Percentiles rank a stretch among this genome's conserved stretches.
Evolutionary conservation across 2,113 vertebrate species (phyloP).

Genomic region (Irena cyanogastra): DNA sequence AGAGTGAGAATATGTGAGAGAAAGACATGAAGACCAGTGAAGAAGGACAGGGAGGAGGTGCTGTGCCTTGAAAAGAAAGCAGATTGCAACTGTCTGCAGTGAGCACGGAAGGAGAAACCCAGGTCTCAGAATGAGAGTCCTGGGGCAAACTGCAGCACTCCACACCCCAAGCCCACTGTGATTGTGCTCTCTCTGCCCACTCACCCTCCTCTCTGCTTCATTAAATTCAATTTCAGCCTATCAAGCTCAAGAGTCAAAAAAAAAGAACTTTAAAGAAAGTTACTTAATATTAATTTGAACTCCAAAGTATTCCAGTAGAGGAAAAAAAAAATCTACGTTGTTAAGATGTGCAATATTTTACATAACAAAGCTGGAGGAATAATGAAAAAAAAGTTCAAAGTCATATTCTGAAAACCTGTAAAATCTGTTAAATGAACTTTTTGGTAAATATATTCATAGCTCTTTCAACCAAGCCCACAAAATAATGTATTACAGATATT

Average conservation of each 20-base stretch:
- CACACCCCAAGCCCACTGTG: rapidly evolving
- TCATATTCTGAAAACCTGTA: neutral
- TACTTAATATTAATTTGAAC: constrained; percentile 9
- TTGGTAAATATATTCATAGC: neutral
- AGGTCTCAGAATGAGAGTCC: neutral
- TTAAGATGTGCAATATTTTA: neutral
- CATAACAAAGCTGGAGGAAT: neutral
- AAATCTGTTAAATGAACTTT: neutral
- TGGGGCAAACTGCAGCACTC: neutral
- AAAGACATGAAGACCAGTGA: neutral
- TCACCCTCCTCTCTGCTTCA: neutral
- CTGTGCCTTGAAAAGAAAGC: neutral
- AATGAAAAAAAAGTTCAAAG: neutral
- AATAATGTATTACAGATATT: neutral
- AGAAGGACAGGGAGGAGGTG: neutral
- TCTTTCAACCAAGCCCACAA: neutral
- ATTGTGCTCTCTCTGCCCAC: neutral
- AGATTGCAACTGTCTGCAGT: neutral
- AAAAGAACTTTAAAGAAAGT: neutral
- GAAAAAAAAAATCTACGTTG: neutral
- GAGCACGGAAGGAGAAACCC: neutral
- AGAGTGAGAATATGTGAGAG: neutral
- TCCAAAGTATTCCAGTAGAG: neutral
- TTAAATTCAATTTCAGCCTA: neutral
- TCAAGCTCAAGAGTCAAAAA: neutral